Evolutionary conservation across 2,113 vertebrate species (phyloP), one percentile per base, ranked within the genome.

Genomic region (Eudorcas thomsonii): DNA sequence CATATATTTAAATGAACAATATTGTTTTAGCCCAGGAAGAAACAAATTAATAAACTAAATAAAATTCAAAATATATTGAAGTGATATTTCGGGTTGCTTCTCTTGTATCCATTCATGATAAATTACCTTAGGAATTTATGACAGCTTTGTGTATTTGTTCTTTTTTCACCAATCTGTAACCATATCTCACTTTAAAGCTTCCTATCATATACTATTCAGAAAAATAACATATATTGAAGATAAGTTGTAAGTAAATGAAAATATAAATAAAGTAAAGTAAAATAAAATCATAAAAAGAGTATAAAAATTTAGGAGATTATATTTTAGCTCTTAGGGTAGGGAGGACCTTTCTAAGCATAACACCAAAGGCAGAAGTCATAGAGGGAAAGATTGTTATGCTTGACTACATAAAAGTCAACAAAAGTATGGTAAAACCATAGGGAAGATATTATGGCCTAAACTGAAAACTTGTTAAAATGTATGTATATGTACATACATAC

Each of bases 101-200:
- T 87, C 17, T 95, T 92, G 11, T 85, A 15, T 84, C 23, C 82
- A 25, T 84, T 91, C 78, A 62, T 71, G 62, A 84, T n/a, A 78
- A 62, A 36, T 60, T 94, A 85, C n/a, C 15, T 84, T 12, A 91
- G n/a, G 19, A 96, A 88, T 95, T 91, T 91, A 90, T 92, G 45
- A 94, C 19, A 39, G 30, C 15, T 78, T 14, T 85, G 30, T 91
- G 26, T 3, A 45, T 77, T 90, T 88, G 26, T 67, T 64, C 48
- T 86, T 90, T 90, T 78, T 64, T 50, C 12, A 60, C 21, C 21
- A 77, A 36, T 81, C 43, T 89, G 4, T 87, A 87, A 60, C 60
- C 23, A 87, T 26, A 74, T 48, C 33, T 90, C 62, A 88, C 15
- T 77, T 54, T 77, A 93, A 57, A 77, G 19, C 45, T 87, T 71